A percentile compares a stretch with the other conserved stretches of the same genome.
These are phyloP conservation scores for Hyposoter dolosus DNA, from an alignment of 2,888 invertebrate species.

Conservation along the genomic window DNA sequence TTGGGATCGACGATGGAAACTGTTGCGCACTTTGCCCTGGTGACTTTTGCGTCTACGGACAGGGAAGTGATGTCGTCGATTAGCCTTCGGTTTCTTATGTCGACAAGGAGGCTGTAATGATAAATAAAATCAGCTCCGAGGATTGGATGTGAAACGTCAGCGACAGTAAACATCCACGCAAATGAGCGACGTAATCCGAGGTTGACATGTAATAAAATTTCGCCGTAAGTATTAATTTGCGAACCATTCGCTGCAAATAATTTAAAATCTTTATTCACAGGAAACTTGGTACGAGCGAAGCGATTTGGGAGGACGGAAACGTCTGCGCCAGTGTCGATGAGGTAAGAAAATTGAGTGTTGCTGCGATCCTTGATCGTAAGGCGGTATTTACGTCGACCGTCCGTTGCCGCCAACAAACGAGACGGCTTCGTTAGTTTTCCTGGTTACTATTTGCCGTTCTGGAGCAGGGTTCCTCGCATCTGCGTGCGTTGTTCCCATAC, in stretches of 20 bases:
- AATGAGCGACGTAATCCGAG: slow-evolving; percentile 27
- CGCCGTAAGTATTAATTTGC: slow-evolving; percentile 19
- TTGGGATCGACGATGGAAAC: background rate
- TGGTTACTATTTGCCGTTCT: background rate
- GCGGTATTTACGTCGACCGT: slow-evolving; percentile 35
- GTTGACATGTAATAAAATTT: background rate
- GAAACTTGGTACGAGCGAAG: background rate
- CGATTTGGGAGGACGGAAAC: slow-evolving; percentile 33
- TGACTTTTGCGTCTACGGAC: background rate
- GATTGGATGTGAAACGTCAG: slow-evolving; percentile 58
- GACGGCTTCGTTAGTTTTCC: slow-evolving; percentile 49
- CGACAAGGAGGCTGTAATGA: background rate
- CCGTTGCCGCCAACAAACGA: slow-evolving; percentile 16
- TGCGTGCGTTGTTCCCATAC: slow-evolving; percentile 25
- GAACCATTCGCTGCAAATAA: slow-evolving; percentile 55
- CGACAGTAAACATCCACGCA: background rate
- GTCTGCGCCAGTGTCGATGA: slow-evolving; percentile 53
- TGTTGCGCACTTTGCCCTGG: background rate
- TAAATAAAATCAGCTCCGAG: background rate
- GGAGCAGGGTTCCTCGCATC: slow-evolving; percentile 9
- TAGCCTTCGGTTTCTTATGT: background rate
- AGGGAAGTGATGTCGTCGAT: background rate
- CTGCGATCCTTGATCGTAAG: slow-evolving; percentile 23
- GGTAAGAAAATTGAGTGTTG: slow-evolving; percentile 10
- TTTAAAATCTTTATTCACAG: slow-evolving; percentile 13